phyloP scores from a whole-genome alignment of 2,888 invertebrate species.

The Linyphia triangularis region DNA sequence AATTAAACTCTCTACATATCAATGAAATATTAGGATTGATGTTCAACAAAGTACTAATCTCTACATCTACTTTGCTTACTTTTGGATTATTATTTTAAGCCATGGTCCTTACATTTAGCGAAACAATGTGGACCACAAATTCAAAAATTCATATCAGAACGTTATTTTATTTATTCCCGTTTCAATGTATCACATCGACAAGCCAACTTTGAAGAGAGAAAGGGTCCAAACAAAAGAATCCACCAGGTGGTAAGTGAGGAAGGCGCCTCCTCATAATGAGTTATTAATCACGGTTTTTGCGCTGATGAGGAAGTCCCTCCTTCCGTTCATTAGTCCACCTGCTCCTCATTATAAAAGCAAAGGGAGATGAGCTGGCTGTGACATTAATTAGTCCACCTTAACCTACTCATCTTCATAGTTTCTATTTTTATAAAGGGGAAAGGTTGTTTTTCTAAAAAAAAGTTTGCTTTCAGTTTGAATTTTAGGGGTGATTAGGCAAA shows the following conservation, averaged over 20 bases:
- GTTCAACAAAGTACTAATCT: no score
- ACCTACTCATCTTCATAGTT: neutral
- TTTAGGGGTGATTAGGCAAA: neutral
- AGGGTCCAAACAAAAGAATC: neutral
- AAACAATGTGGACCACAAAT: no score
- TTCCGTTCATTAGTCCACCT: neutral
- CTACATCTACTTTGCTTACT: no score
- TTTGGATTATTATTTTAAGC: no score
- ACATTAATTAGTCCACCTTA: neutral
- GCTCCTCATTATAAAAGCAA: neutral
- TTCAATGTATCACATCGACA: no score
- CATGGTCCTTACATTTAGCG: no score
- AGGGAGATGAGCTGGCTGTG: neutral
- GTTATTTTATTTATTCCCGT: no score
- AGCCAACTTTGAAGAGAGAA: no score
- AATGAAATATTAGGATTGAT: no score
- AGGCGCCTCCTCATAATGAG: constrained; percentile 19
- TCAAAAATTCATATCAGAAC: no score
- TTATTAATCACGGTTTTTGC: constrained; percentile 22
- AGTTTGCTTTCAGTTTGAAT: neutral
- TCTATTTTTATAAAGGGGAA: neutral
- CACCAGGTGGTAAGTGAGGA: neutral
- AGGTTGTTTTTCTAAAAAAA: neutral
- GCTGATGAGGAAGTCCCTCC: neutral
- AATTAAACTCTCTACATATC: no score